phyloP scores from a whole-genome alignment of 2,888 invertebrate species.

The Invenusta paracnida region DNA sequence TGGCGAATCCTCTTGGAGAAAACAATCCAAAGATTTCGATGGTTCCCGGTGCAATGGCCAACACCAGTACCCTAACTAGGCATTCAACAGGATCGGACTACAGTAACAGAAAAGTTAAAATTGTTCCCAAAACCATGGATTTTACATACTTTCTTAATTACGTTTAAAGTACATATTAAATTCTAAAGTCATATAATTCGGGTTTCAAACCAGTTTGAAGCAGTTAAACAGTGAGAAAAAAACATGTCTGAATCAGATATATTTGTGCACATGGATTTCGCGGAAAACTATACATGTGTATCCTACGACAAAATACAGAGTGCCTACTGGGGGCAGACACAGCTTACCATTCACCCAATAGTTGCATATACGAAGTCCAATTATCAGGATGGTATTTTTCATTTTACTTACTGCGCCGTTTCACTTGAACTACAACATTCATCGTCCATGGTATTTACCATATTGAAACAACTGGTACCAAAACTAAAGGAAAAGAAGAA shows the following conservation, averaged over 20 bases:
- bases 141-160: slow-evolving; percentile 30
- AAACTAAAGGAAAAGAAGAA: too few relatives aligned
- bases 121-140: slow-evolving; percentile 28
- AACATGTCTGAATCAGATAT: slow-evolving; percentile 42
- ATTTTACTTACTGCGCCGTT: slow-evolving; percentile 30
- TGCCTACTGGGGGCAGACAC: slow-evolving; percentile 46
- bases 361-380: slow-evolving; percentile 46
- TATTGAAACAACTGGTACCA: slow-evolving; percentile 45
- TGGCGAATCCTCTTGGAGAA: too few relatives aligned
- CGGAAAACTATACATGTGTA: slow-evolving; percentile 46
- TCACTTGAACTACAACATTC: not conserved
- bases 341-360: slow-evolving; percentile 46
- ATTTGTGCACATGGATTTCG: slow-evolving; percentile 47
- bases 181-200: slow-evolving; percentile 46
- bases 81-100: too few relatives aligned
- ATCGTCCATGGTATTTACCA: slow-evolving; percentile 45
- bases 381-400: slow-evolving; percentile 45
- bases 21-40: too few relatives aligned
- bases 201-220: slow-evolving; percentile 46
- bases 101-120: slow-evolving; percentile 44
- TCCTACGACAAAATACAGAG: slow-evolving; percentile 46
- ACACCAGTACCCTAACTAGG: too few relatives aligned
- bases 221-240: slow-evolving; percentile 44
- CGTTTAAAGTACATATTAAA: slow-evolving; percentile 41
- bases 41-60: too few relatives aligned